Percentiles rank a stretch among this genome's conserved stretches.
Conservation (phyloP, 2,888 invertebrate species). For the Lordiphosa andalusiaca region DNA sequence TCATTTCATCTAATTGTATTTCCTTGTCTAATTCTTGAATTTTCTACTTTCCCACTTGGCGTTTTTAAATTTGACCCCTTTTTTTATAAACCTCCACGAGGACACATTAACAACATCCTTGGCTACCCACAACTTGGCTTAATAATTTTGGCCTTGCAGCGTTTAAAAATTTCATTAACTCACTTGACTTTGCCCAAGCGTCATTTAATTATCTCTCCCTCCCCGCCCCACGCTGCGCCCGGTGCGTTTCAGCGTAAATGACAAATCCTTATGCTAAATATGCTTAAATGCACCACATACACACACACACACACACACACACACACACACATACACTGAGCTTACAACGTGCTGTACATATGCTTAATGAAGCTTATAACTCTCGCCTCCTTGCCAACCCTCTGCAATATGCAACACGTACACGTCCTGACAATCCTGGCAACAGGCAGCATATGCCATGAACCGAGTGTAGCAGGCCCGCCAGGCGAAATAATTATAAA, state of each 20-base stretch:
- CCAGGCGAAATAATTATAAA: slow-evolving; percentile 75
- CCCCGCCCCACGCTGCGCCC: slow-evolving; percentile 9
- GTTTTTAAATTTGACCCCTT: too few relatives aligned
- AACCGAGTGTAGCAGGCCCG: slow-evolving; percentile 59
- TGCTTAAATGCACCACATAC: slow-evolving; percentile 70
- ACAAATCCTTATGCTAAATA: slow-evolving; percentile 78
- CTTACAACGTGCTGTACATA: slow-evolving; percentile 73
- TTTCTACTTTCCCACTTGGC: background rate
- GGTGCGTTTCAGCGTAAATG: slow-evolving; percentile 68
- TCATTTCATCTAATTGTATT: too few relatives aligned
- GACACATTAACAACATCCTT: background rate
- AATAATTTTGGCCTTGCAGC: slow-evolving; percentile 38
- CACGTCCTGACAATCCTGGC: slow-evolving; percentile 67
- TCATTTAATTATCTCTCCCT: slow-evolving; percentile 74
- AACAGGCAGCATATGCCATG: slow-evolving; percentile 71
- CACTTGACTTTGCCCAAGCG: slow-evolving; percentile 47
- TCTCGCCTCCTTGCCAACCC: slow-evolving; percentile 46
- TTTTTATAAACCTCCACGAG: too few relatives aligned
- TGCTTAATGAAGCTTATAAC: slow-evolving; percentile 79
- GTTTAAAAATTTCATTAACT: slow-evolving; percentile 74
- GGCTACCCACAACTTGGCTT: slow-evolving; percentile 8
- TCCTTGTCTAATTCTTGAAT: background rate
- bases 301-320: too few relatives aligned
- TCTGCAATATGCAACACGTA: slow-evolving; percentile 62
- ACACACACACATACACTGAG: slow-evolving; percentile 20